Conservation (phyloP, 2,888 invertebrate genomes). For the Dasypogon diadema region DNA sequence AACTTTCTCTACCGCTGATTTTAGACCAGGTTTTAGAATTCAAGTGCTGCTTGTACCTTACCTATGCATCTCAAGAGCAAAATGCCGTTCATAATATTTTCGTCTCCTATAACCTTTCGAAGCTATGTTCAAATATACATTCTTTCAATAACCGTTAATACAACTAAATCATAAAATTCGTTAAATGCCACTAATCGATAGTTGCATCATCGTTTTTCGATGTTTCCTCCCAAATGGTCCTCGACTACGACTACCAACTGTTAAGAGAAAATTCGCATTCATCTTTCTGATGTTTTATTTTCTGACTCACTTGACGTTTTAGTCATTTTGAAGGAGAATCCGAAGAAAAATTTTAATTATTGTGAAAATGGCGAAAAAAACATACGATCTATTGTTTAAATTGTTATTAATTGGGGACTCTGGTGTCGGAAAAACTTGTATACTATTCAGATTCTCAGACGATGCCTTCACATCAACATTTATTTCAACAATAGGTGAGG, state of each 20-base stretch:
- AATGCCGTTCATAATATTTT: no score
- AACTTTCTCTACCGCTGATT: no score
- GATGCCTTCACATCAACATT: slow-evolving; percentile 96
- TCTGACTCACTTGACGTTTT: slow-evolving; percentile 44
- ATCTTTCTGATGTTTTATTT: background rate
- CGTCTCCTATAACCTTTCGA: no score
- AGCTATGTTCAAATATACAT: no score
- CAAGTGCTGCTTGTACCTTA: no score
- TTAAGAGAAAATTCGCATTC: background rate
- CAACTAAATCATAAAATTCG: no score
- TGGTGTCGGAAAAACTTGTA: slow-evolving; percentile 95
- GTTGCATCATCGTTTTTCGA: no score
- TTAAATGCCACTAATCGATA: no score
- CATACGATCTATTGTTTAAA: slow-evolving; percentile 94
- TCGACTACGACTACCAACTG: slow-evolving; percentile 1
- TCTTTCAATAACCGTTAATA: no score
- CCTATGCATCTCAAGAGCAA: no score
- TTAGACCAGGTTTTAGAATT: no score
- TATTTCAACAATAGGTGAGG: slow-evolving; percentile 94
- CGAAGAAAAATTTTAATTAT: slow-evolving; percentile 7
- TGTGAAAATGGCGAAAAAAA: slow-evolving; percentile 89
- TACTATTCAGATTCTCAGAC: slow-evolving; percentile 93
- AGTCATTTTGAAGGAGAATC: slow-evolving; percentile 33
- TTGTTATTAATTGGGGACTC: slow-evolving; percentile 92
- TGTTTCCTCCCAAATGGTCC: no score